Evolutionary conservation across 2,797 vertebrate species (phyloP).

Genomic region (Pelochelys cantorii): DNA sequence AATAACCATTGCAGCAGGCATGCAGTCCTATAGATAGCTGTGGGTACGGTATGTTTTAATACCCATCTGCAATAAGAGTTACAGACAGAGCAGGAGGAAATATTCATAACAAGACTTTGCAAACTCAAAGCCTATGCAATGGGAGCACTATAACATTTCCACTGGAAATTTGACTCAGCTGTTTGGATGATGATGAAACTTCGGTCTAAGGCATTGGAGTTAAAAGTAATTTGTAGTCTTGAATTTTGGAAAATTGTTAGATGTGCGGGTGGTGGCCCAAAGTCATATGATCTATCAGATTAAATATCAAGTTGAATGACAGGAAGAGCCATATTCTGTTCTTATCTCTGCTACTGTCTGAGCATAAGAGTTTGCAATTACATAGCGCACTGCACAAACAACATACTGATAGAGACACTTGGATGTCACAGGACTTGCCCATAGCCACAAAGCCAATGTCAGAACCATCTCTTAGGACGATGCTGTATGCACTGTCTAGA

Average conservation of each 20-base stretch:
- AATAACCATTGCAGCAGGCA: neutral
- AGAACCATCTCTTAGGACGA: neutral
- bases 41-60: neutral
- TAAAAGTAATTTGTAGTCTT: neutral
- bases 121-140: neutral
- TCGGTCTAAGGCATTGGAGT: neutral
- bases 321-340: neutral
- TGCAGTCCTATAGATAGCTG: neutral
- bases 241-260: neutral
- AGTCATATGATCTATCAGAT: neutral
- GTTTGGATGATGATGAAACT: neutral
- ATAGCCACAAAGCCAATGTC: neutral
- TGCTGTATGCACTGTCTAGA: neutral
- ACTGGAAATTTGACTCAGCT: neutral
- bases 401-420: neutral
- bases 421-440: neutral
- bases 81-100: neutral
- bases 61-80: neutral
- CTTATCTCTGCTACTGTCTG: neutral
- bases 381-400: neutral
- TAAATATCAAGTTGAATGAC: neutral
- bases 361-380: neutral
- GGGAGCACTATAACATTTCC: neutral
- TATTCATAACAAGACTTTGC: neutral
- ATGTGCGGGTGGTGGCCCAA: neutral